Evolutionary conservation across 2,888 invertebrate species (phyloP).

Genomic region (Sycophila texana): DNA sequence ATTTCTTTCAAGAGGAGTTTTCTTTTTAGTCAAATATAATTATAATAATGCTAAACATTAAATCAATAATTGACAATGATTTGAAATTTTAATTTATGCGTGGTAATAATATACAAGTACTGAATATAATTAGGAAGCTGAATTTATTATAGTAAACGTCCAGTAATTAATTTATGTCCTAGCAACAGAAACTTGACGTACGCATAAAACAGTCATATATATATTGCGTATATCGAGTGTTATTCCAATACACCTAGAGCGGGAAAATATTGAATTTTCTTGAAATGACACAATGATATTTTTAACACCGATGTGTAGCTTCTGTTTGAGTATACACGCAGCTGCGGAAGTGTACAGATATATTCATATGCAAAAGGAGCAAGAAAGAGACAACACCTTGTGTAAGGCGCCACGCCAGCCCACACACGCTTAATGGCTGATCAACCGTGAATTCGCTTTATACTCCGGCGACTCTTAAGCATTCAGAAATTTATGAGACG

Average conservation of each 20-base stretch:
- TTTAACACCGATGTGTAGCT: slow-evolving; percentile 48
- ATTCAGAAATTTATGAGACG: slow-evolving; percentile 49
- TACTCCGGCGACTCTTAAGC: slow-evolving; percentile 41
- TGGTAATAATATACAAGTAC: no score
- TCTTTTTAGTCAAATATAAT: neutral
- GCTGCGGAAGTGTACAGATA: slow-evolving; percentile 26
- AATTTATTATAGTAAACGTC: neutral
- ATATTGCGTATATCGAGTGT: slow-evolving; percentile 9
- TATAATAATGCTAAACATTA: neutral
- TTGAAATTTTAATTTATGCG: neutral
- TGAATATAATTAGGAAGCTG: no score
- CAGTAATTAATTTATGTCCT: slow-evolving; percentile 18
- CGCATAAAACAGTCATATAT: neutral
- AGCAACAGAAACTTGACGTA: neutral
- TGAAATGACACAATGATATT: slow-evolving; percentile 42
- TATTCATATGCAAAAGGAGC: slow-evolving; percentile 14
- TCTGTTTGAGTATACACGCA: slow-evolving; percentile 44
- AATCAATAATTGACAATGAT: neutral
- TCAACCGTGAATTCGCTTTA: slow-evolving; percentile 54
- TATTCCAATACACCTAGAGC: neutral
- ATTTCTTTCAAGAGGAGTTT: no score
- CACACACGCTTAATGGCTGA: slow-evolving; percentile 52
- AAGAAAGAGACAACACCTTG: slow-evolving; percentile 23
- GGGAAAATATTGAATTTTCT: slow-evolving; percentile 47
- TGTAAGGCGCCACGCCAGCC: slow-evolving; percentile 48